Percentiles rank a stretch among this genome's conserved stretches.
These are phyloP conservation scores for Chaenocephalus aceratus DNA, from an alignment of 2,113 vertebrate genomes.

Conservation along the genomic window DNA sequence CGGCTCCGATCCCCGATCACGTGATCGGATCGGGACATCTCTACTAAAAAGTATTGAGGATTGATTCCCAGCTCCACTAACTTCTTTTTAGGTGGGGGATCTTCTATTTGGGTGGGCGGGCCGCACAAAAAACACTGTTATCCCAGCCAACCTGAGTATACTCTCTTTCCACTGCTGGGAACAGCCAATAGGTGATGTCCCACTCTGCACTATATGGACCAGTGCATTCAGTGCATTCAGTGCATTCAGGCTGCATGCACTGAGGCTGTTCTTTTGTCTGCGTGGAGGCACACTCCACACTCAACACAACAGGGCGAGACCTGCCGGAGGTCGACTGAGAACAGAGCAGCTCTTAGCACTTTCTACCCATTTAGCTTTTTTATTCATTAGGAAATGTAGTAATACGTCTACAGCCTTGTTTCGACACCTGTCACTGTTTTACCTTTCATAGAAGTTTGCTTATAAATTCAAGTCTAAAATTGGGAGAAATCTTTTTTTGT, in stretches of 20 bases:
- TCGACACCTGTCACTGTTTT: background rate
- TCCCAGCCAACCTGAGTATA: slow-evolving; percentile 7
- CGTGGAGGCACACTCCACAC: slow-evolving; percentile 15
- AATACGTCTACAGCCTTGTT: background rate
- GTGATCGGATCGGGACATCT: too few relatives aligned
- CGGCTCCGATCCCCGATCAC: too few relatives aligned
- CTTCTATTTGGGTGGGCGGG: slow-evolving; percentile 32
- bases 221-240: slow-evolving; percentile 24
- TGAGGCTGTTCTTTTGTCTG: slow-evolving; percentile 39
- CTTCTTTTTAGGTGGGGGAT: background rate
- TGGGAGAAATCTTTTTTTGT: too few relatives aligned
- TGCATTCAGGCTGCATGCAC: slow-evolving; percentile 23
- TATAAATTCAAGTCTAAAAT: background rate
- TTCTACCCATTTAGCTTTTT: background rate
- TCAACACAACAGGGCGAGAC: slow-evolving; percentile 23
- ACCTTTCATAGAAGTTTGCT: background rate
- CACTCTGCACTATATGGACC: slow-evolving; percentile 15
- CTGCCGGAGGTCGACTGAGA: background rate
- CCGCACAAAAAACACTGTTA: slow-evolving; percentile 5
- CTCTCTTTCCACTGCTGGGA: slow-evolving; percentile 3
- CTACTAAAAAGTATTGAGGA: background rate
- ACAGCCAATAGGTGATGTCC: slow-evolving; percentile 22
- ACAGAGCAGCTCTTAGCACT: background rate
- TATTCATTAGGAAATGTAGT: background rate
- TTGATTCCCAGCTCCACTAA: background rate